Evolutionary conservation across 2,888 invertebrate genomes (phyloP).

Genomic region (Epinotia bilunana): DNA sequence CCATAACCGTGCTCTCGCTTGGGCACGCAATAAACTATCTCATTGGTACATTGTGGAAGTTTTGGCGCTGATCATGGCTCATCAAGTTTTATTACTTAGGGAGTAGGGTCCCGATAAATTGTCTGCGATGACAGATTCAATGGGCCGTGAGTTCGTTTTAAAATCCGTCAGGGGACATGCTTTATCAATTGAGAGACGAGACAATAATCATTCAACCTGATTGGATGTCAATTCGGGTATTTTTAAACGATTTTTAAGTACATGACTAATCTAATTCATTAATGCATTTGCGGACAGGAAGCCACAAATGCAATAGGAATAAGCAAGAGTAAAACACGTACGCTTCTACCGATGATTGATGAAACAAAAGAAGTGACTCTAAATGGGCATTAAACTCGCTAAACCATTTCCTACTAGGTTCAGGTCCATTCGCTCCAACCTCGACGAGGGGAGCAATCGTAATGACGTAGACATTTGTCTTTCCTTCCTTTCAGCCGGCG

Average conservation of each 20-base stretch:
- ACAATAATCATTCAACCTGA: conserved; percentile 33
- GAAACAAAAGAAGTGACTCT: conserved; percentile 12
- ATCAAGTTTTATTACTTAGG: conserved; percentile 77
- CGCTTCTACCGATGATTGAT: not conserved
- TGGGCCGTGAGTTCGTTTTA: conserved; percentile 72
- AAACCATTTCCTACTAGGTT: conserved; percentile 3
- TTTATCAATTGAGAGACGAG: conserved; percentile 46
- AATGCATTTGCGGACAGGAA: not conserved
- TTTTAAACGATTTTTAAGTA: not conserved
- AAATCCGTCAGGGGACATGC: conserved; percentile 58
- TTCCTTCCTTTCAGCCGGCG: conserved; percentile 21
- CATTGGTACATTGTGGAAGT: conserved; percentile 75
- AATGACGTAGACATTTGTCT: conserved; percentile 40
- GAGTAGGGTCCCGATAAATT: conserved; percentile 72
- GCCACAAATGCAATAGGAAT: not conserved
- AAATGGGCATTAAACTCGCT: conserved; percentile 21
- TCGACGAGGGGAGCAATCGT: conserved; percentile 15
- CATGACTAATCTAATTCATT: not conserved
- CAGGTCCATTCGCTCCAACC: conserved; percentile 32
- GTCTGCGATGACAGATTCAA: conserved; percentile 75
- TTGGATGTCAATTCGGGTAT: conserved; percentile 5
- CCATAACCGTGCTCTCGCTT: conserved; percentile 16
- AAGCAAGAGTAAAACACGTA: too few species aligned
- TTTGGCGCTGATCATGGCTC: conserved; percentile 80
- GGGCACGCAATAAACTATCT: conserved; percentile 50